Base-by-base conservation (phyloP, 92 coral and sea anemone species). In the Desmophyllum pertusum region DNA sequence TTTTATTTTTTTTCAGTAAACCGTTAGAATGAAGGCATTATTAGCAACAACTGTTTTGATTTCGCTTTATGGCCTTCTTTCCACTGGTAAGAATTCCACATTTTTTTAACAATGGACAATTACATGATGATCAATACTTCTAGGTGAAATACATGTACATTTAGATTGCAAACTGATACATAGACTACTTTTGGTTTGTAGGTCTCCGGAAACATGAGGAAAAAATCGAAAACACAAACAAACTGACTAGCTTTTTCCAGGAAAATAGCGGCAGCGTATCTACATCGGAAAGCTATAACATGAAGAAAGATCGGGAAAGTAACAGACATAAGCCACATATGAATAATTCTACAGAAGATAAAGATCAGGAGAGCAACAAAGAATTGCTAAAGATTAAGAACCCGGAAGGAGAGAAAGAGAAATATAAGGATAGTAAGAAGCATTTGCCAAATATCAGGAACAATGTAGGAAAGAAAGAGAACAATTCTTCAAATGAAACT, bases 1-100 rank as follows among this genome's bases (percentile, higher is more conserved):
- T 48, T 21, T 68, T 45, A 45, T 80, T 19, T 71, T n/a, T n/a
- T 61, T 70, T 40, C 86, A 82, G 86, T 57, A 10, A 55, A 37
- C 73, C 30, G 21, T 51, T 19, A 59, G n/a, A 55, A 82, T 82
- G 86, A 82, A 73, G 79, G 6, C 72, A 40, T 25, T 72, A 6
- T 30, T 82, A 4, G 35, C 71, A 40, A 3, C 71, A 42, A n/a
- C 45, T 73, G 33, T 72, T 46, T 17, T 72, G 70, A 53, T 73
- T 38, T 39, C 70, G 42, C 10, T 41, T 21, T 57, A 30, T n/a
- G 59, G 46, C 37, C 57, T 51, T 31, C 15, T 72, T 42, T 82
- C 53, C 5, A 53, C 30, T 25, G 86, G 86, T 82, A 57, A 81
- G 11, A 37, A 41, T 79, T 17, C 33, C 18, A 29, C 30, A 45